Evolutionary conservation across 2,888 invertebrate species (phyloP), one percentile per base, ranked within the genome.

Genomic region (Gari tellinella): DNA sequence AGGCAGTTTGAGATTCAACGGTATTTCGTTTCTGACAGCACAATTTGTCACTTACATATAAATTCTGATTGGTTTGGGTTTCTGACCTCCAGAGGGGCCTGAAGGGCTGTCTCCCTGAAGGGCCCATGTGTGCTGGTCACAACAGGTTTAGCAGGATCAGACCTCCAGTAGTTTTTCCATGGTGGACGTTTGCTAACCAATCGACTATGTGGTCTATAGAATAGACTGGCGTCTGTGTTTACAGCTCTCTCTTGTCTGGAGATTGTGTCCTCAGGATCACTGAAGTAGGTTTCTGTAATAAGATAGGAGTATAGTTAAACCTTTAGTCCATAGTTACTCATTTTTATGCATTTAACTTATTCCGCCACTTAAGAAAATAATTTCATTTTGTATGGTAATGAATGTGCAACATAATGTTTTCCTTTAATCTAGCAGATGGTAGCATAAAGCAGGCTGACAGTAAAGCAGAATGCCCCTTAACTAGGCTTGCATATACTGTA

Each of bases 161-260:
- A 85, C 21, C 80, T 64, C 90, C 91, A 91, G 74, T 90, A 90
- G 60, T 83, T 84, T 58, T 80, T 84, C 89, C 89, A 89, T 2
- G 75, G 72, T 21, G 88, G 88, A n/a, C 72, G 73, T 10, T 70
- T 63, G 49, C 70, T 55, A n/a, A 70, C 67, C 7, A 67, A 64
- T 23, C 26, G 52, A 40, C 60, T 66, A 19, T 49, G 65, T 17
- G 68, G 69, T 43, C 72, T 75, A 38, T 82, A 83, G 46, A 83
- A 57, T 15, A 82, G 72, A 57, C 83, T 84, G 14, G 83, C 76
- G 52, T 87, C 88, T 23, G 80, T 86, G 53, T 83, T 86, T 7
- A 82, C 81, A 8, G 82, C 85, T 21, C 48, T 19, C 4, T 80
- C 69, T 8, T 56, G 49, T 3, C 55, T 40, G 25, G 37, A 41